A percentile compares a stretch with the other conserved stretches of the same genome.
Evolutionary conservation across 2,113 vertebrate genomes (phyloP).

Genomic region (Phalacrocorax brasilianus): DNA sequence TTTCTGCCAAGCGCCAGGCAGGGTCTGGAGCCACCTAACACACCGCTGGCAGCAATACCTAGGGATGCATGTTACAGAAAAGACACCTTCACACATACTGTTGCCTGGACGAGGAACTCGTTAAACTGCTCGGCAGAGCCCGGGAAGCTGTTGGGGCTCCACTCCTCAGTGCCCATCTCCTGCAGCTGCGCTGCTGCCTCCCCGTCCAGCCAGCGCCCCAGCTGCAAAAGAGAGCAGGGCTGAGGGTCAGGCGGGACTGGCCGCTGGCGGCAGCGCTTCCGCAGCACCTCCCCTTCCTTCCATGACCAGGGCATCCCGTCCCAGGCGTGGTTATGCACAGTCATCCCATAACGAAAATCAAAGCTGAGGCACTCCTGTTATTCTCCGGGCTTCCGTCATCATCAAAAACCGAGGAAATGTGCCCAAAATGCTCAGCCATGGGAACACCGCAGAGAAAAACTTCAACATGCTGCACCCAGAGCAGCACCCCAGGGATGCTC

Average conservation of each 20-base stretch:
- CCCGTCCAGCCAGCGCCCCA: conserved; percentile 84
- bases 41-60: accelerated
- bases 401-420: accelerated
- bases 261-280: accelerated
- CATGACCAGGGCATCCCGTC: accelerated
- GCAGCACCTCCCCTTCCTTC: not conserved
- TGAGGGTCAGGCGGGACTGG: accelerated
- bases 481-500: accelerated
- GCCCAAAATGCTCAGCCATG: not conserved
- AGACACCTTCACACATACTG: conserved; percentile 69
- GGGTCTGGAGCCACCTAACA: not conserved
- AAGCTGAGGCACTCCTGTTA: not conserved
- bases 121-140: conserved; percentile 73
- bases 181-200: conserved; percentile 79
- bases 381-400: not conserved
- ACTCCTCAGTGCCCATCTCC: conserved; percentile 70
- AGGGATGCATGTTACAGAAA: not conserved
- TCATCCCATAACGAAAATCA: accelerated
- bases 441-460: not conserved
- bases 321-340: not conserved
- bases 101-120: conserved; percentile 83
- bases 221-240: conserved; percentile 60
- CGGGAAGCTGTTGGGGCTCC: conserved; percentile 71
- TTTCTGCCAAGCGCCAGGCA: not conserved
- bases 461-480: not conserved